These are phyloP conservation scores for Phycodurus eques DNA, from an alignment of 2,113 vertebrate genomes.

Conservation along the genomic window DNA sequence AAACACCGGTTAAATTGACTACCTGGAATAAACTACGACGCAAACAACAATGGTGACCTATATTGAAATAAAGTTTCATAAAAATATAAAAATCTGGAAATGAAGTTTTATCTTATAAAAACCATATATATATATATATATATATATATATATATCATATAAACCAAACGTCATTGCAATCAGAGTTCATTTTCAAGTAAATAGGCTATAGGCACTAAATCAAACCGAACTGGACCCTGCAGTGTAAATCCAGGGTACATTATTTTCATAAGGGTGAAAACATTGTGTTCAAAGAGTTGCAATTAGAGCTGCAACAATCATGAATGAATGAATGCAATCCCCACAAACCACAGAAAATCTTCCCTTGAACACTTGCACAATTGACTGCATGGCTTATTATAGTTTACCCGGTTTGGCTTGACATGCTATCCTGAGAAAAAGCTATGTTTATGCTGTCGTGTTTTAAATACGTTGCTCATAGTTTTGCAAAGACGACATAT, in stretches of 20 bases:
- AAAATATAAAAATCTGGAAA: no score
- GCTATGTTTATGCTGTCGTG: neutral
- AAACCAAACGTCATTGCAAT: neutral
- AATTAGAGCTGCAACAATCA: conserved; percentile 11
- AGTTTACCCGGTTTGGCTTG: conserved; percentile 10
- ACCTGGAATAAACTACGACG: no score
- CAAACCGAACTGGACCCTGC: neutral
- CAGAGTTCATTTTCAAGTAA: neutral
- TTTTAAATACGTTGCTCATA: neutral
- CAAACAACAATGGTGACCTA: no score
- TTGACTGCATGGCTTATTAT: conserved; percentile 15
- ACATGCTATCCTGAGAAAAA: neutral
- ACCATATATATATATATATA: no score
- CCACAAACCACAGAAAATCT: neutral
- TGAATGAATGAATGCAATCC: conserved; percentile 9
- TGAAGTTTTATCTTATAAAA: no score
- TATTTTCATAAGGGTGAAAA: neutral
- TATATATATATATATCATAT: no score
- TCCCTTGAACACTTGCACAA: neutral
- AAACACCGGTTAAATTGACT: no score
- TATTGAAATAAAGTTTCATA: no score
- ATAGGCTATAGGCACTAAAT: neutral
- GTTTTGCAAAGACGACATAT: conserved; percentile 14
- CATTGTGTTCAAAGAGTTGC: neutral
- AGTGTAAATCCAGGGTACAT: neutral